These are phyloP conservation scores for Oophaga pumilio DNA, from an alignment of 2,113 vertebrate species.

Conservation along the genomic window DNA sequence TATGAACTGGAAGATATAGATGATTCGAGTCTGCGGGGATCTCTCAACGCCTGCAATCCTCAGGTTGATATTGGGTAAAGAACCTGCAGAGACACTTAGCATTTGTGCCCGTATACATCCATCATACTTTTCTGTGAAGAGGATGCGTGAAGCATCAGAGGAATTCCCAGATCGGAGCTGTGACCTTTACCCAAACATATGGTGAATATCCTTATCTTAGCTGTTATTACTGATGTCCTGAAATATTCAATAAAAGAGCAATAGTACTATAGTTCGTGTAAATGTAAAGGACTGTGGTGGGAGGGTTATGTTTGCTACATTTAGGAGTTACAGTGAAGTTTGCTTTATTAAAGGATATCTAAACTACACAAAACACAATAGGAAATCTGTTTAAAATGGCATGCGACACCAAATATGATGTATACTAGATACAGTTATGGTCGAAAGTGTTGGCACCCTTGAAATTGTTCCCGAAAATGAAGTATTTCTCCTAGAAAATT, in stretches of 20 bases:
- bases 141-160: neutral
- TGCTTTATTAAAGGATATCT: neutral
- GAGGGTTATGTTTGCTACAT: neutral
- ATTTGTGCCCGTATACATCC: slow-evolving; percentile 29
- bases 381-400: too few species aligned
- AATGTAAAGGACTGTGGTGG: neutral
- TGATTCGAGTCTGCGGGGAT: slow-evolving; percentile 14
- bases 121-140: neutral
- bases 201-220: neutral
- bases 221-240: neutral
- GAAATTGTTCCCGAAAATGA: too few species aligned
- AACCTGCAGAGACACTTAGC: slow-evolving; percentile 35
- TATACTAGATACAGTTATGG: too few species aligned
- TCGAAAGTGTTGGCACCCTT: too few species aligned
- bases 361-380: neutral
- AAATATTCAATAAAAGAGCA: neutral
- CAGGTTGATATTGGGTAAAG: slow-evolving; percentile 22
- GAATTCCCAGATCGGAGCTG: neutral
- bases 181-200: slow-evolving; percentile 6
- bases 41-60: slow-evolving; percentile 24
- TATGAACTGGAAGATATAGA: slow-evolving; percentile 51
- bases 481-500: too few species aligned
- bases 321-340: neutral
- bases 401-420: too few species aligned
- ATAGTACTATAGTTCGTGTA: neutral